Conservation (phyloP, 2,888 invertebrate species). For the Pteria penguin region DNA sequence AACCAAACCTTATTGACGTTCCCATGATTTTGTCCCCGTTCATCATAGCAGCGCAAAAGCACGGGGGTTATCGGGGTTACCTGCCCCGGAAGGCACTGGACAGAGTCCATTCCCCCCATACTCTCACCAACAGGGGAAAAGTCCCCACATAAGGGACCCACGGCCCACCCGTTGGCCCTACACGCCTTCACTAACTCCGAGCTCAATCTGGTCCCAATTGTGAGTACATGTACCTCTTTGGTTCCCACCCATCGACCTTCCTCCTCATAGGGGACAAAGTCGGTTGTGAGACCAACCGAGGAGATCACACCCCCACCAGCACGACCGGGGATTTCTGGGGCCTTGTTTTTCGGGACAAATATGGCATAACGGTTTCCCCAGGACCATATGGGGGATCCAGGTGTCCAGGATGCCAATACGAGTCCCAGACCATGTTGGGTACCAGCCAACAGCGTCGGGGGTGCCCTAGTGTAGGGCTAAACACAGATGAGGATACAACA, state of each 20-base stretch:
- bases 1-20: neutral
- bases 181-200: neutral
- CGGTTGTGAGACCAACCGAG: neutral
- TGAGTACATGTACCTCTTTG: neutral
- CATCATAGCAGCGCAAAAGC: neutral
- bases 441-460: neutral
- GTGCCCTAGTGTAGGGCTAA: too few species aligned
- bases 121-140: neutral
- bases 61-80: too few species aligned
- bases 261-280: neutral
- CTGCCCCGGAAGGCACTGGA: neutral
- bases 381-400: neutral
- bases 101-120: neutral
- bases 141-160: neutral
- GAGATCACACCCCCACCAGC: neutral
- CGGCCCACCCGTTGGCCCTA: neutral
- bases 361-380: too few species aligned
- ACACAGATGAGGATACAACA: too few species aligned
- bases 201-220: neutral
- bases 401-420: neutral
- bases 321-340: too few species aligned
- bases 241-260: neutral
- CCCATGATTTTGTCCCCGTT: neutral
- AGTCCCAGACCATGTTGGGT: neutral
- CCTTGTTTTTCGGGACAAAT: too few species aligned